These are phyloP conservation scores for Ornithoptera priamus DNA, from an alignment of 2,888 invertebrate genomes.

Conservation along the genomic window DNA sequence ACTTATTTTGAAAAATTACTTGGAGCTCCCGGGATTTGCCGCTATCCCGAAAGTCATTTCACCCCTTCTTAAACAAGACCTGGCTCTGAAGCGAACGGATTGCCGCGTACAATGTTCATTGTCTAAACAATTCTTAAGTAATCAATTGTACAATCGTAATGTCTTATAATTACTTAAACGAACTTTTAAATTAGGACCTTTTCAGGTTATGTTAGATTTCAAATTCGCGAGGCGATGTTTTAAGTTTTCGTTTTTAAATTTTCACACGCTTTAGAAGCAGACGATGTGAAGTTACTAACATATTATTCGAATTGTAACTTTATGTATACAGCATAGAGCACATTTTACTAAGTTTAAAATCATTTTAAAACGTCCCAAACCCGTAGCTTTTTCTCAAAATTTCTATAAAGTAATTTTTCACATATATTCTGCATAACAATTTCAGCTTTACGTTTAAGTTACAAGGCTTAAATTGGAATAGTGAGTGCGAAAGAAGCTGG, in stretches of 20 bases:
- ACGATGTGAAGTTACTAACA: constrained; percentile 47
- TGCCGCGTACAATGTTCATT: constrained; percentile 58
- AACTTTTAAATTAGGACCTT: constrained; percentile 36
- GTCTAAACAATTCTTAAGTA: constrained; percentile 74
- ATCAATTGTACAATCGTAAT: constrained; percentile 48
- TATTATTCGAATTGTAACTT: constrained; percentile 40
- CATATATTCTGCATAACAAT: constrained; percentile 30
- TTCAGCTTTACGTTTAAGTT: constrained; percentile 26
- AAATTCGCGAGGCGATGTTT: constrained; percentile 31
- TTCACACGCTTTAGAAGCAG: constrained; percentile 48
- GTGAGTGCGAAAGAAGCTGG: constrained; percentile 33
- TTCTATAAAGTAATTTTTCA: constrained; percentile 39
- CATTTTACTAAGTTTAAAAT: constrained; percentile 38
- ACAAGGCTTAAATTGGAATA: constrained; percentile 38
- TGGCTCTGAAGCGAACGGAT: constrained; percentile 72
- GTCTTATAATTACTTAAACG: constrained; percentile 38
- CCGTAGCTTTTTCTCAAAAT: constrained; percentile 49
- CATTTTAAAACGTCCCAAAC: constrained; percentile 63
- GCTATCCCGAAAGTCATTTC: constrained; percentile 72
- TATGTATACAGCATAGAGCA: constrained; percentile 39
- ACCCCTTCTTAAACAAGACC: constrained; percentile 72
- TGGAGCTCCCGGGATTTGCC: constrained; percentile 58
- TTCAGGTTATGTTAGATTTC: constrained; percentile 9
- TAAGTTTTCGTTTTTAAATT: constrained; percentile 47
- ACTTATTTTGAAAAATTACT: constrained; percentile 74